Conservation (phyloP, 2,888 invertebrate species). For the Hydriomena furcata region DNA sequence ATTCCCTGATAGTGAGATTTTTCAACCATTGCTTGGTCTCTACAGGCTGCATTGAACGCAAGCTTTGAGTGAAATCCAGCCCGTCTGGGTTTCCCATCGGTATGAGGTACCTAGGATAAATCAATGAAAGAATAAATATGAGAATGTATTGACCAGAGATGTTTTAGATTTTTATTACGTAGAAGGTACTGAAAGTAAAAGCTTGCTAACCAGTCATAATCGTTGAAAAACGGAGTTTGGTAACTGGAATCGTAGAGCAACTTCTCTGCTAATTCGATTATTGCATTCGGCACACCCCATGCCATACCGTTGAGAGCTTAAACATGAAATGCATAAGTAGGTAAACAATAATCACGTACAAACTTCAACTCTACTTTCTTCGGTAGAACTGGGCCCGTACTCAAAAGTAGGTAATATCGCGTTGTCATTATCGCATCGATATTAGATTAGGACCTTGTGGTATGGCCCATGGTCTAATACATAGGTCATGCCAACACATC, state of each 20-base stretch:
- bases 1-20: conserved; percentile 51
- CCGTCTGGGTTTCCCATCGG: conserved; percentile 75
- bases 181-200: too few species aligned
- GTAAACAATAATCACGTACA: too few species aligned
- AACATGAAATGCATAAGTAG: conserved; percentile 13
- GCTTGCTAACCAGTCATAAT: conserved; percentile 69
- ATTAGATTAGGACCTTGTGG: too few species aligned
- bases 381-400: too few species aligned
- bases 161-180: too few species aligned
- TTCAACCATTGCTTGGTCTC: conserved; percentile 54
- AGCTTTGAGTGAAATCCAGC: conserved; percentile 58
- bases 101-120: conserved; percentile 64
- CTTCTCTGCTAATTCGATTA: conserved; percentile 65
- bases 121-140: conserved; percentile 1
- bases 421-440: too few species aligned
- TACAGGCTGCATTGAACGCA: conserved; percentile 45
- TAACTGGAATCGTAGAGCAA: conserved; percentile 66
- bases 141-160: too few species aligned
- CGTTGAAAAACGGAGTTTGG: conserved; percentile 76
- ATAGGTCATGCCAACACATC: too few species aligned
- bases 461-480: too few species aligned
- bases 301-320: conserved; percentile 71
- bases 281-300: conserved; percentile 71
- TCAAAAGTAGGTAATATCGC: too few species aligned
- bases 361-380: too few species aligned